Evolutionary conservation across 2,113 vertebrate genomes (phyloP).

Genomic region (Cyprinodon tularosa): DNA sequence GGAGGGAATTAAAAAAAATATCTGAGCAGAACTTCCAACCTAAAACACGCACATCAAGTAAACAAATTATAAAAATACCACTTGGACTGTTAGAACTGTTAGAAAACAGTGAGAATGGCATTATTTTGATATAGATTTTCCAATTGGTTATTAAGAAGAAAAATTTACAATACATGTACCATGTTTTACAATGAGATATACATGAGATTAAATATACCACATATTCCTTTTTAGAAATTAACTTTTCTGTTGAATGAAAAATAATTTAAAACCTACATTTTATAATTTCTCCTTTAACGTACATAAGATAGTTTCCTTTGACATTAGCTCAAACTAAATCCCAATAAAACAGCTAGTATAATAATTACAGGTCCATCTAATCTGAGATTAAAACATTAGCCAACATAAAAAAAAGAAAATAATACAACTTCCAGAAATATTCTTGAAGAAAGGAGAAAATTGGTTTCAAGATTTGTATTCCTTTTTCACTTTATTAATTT

Average conservation of each 20-base stretch:
- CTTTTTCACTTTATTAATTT: not conserved
- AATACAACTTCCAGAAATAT: constrained; percentile 12
- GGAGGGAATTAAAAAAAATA: too few relatives aligned
- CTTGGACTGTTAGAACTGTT: too few relatives aligned
- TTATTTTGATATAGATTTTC: too few relatives aligned
- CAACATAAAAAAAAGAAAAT: constrained; percentile 22
- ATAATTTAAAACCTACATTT: not conserved
- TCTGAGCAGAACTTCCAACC: too few relatives aligned
- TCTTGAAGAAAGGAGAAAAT: too few relatives aligned
- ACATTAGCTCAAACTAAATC: constrained; percentile 5
- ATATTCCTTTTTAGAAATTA: not conserved
- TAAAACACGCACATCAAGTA: too few relatives aligned
- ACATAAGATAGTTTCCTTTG: not conserved
- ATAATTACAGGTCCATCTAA: not conserved
- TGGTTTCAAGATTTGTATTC: not conserved
- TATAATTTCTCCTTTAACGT: not conserved
- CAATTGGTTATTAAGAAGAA: too few relatives aligned
- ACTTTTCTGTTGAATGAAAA: not conserved
- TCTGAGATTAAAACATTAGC: constrained; percentile 36
- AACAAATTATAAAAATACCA: too few relatives aligned
- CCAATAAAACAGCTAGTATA: not conserved
- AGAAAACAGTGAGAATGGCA: too few relatives aligned
- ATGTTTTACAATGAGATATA: too few relatives aligned
- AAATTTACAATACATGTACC: too few relatives aligned
- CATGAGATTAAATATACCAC: too few relatives aligned